Evolutionary conservation across 1,140 invertebrate genomes (phyloP).

Genomic region (Drosophila elegans): DNA sequence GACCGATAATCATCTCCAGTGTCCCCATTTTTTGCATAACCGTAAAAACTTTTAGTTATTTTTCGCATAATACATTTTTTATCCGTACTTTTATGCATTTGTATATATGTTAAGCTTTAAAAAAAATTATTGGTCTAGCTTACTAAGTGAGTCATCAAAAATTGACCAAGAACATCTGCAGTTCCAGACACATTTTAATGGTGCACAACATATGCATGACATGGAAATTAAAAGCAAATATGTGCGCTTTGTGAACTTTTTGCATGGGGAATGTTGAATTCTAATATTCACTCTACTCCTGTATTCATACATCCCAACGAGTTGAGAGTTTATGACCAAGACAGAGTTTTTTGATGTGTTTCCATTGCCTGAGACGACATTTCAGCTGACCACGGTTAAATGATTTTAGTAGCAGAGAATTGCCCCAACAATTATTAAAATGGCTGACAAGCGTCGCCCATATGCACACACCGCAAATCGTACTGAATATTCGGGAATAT

Average conservation of each 20-base stretch:
- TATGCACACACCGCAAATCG: conserved; percentile 28
- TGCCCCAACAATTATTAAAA: conserved; percentile 76
- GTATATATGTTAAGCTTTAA: not conserved
- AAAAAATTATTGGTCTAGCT: not conserved
- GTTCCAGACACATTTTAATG: not conserved
- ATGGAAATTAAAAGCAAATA: conserved; percentile 44
- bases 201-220: conserved; percentile 18
- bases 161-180: not conserved
- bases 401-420: conserved; percentile 63
- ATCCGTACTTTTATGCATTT: not conserved
- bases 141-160: not conserved
- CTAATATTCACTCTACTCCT: conserved; percentile 25
- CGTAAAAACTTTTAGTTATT: conserved; percentile 4
- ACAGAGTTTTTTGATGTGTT: conserved; percentile 6
- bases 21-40: not conserved
- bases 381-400: conserved; percentile 30
- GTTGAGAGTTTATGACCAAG: conserved; percentile 23
- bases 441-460: conserved; percentile 62
- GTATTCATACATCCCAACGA: conserved; percentile 22
- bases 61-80: not conserved
- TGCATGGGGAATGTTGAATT: conserved; percentile 34
- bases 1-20: conserved; percentile 5
- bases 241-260: conserved; percentile 17
- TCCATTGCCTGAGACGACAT: conserved; percentile 18
- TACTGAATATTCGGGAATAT: conserved; percentile 5